phyloP scores from a whole-genome alignment of 1,140 invertebrate genomes.

The Chironomus tepperi region DNA sequence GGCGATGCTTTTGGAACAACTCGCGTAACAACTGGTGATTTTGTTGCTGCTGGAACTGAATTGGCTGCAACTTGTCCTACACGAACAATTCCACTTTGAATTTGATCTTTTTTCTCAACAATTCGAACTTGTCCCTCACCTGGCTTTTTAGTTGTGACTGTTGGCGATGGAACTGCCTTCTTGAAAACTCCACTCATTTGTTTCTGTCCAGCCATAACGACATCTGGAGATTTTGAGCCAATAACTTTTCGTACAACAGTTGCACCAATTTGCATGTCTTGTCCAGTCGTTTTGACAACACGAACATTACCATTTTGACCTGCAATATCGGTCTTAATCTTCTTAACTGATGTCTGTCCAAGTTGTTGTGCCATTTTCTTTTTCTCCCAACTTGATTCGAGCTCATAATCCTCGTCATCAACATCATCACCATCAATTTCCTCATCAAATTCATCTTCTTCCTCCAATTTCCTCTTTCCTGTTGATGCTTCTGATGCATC shows the following conservation, averaged over 20 bases:
- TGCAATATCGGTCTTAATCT: not conserved
- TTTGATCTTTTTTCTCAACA: slow-evolving; percentile 17
- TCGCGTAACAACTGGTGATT: slow-evolving; percentile 26
- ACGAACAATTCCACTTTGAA: slow-evolving; percentile 34
- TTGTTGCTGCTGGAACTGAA: not conserved
- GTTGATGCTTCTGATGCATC: slow-evolving; percentile 9
- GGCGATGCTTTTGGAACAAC: slow-evolving; percentile 31
- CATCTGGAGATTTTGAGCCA: not conserved
- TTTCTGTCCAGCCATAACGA: not conserved
- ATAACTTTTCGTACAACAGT: slow-evolving; percentile 16
- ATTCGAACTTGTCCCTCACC: slow-evolving; percentile 21
- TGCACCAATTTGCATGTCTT: not conserved
- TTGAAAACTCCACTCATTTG: slow-evolving; percentile 8
- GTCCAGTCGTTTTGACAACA: not conserved
- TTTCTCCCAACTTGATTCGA: slow-evolving; percentile 21
- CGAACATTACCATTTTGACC: slow-evolving; percentile 14
- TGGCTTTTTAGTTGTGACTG: not conserved
- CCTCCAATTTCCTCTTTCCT: slow-evolving; percentile 37
- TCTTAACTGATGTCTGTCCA: not conserved
- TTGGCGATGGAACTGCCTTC: not conserved
- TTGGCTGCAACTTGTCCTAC: slow-evolving; percentile 22
- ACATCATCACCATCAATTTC: slow-evolving; percentile 40
- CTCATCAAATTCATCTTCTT: slow-evolving; percentile 34
- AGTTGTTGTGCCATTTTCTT: slow-evolving; percentile 21
- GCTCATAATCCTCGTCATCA: slow-evolving; percentile 28